These are phyloP conservation scores for Hozukius guyotensis DNA, from an alignment of 2,797 vertebrate species.

Conservation along the genomic window DNA sequence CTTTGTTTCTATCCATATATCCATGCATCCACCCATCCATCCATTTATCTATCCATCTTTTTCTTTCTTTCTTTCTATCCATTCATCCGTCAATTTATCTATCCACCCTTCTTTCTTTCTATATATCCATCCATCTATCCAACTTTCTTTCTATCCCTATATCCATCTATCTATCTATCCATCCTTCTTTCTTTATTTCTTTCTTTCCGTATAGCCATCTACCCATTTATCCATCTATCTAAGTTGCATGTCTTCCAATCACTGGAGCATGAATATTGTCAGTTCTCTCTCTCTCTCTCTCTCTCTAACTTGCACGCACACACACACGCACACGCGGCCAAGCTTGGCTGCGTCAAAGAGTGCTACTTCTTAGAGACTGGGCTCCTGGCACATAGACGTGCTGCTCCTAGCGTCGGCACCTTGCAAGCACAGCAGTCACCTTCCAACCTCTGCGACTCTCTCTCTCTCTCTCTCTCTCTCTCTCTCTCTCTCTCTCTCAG, in stretches of 20 bases:
- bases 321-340: neutral
- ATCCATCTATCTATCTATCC: slow-evolving; percentile 13
- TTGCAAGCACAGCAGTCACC: slow-evolving; percentile 82
- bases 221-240: slow-evolving; percentile 9
- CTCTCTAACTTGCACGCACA: neutral
- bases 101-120: neutral
- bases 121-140: neutral
- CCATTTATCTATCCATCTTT: neutral
- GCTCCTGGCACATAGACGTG: slow-evolving; percentile 59
- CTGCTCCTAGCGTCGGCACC: slow-evolving; percentile 82
- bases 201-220: neutral
- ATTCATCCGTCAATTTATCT: slow-evolving; percentile 5
- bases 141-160: neutral
- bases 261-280: neutral
- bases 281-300: neutral
- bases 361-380: slow-evolving; percentile 62
- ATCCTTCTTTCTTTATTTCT: neutral
- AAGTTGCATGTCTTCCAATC: neutral
- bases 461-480: slow-evolving; percentile 20
- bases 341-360: slow-evolving; percentile 69
- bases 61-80: neutral
- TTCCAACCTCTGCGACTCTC: slow-evolving; percentile 82
- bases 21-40: neutral
- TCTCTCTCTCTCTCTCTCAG: slow-evolving; percentile 45
- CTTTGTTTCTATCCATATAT: neutral